Base-by-base conservation (phyloP, 2,797 vertebrate genomes). In the Borostomias antarcticus region DNA sequence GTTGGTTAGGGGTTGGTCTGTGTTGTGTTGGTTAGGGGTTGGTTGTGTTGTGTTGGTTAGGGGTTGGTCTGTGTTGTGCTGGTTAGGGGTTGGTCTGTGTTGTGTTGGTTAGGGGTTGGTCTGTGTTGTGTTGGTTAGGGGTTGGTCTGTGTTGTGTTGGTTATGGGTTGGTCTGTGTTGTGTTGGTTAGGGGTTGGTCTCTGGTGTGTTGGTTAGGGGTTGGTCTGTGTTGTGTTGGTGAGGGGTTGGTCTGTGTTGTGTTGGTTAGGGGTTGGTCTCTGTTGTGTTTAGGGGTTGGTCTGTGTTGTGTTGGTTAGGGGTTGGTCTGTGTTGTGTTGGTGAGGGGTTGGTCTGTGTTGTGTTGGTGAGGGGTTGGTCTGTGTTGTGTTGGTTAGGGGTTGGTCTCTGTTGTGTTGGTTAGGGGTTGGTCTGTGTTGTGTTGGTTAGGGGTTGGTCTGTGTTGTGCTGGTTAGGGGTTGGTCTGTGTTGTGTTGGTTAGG, bases 401-500 rank as follows among this genome's bases (percentile, higher is more conserved):
- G n/a, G 6, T n/a, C n/a, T n/a, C n/a, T n/a, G n/a, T 23, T 29
- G 7, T 71, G 54, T 70, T 72, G 54, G 60, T 66, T 74, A 59
- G 58, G 47, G 29, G 17, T 62, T 57, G n/a, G 6, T n/a, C n/a
- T n/a, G n/a, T n/a, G n/a, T 23, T 29, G 7, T 71, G 54, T 70
- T 72, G 54, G 60, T 66, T 74, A 59, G 58, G 47, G 29, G 17
- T 62, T 57, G n/a, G 6, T n/a, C n/a, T n/a, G n/a, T n/a, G n/a
- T 23, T 29, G 7, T 71, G 54, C 68, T 72, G 54, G 60, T 66
- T 74, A 59, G 58, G 47, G 29, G 17, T 62, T 57, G n/a, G 6
- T n/a, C n/a, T n/a, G n/a, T n/a, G n/a, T 23, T 29, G 7, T 71
- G 54, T 70, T 72, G 54, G 60, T 66, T 74, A 59, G 58, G 47